Evolutionary conservation across 2,888 invertebrate genomes (phyloP).

Genomic region (Elysia crispata): DNA sequence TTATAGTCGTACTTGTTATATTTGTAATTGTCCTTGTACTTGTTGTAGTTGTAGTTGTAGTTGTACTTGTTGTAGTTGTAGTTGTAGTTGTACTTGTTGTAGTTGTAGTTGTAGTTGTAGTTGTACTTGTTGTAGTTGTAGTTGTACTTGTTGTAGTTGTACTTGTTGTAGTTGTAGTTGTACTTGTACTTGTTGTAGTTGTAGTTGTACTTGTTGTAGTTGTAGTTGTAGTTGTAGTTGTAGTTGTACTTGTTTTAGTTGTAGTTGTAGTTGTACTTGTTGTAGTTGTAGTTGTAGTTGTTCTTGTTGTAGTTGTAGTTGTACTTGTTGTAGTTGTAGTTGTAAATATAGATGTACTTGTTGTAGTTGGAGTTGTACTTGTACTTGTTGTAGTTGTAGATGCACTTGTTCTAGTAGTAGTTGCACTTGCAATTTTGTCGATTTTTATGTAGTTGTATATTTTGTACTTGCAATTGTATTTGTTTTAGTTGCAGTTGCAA

Average conservation of each 20-base stretch:
- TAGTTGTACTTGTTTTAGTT: too few species aligned
- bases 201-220: background rate
- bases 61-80: background rate
- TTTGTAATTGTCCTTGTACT: background rate
- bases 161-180: constrained; percentile 33
- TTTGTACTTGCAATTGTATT: too few species aligned
- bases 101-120: too few species aligned
- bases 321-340: background rate
- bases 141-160: constrained; percentile 36
- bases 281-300: background rate
- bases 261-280: background rate
- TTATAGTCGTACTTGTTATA: too few species aligned
- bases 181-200: constrained; percentile 32
- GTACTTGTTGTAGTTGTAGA: too few species aligned
- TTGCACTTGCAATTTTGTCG: background rate
- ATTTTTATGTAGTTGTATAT: background rate
- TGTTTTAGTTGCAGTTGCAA: too few species aligned
- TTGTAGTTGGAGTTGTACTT: too few species aligned
- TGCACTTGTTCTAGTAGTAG: too few species aligned
- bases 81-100: background rate
- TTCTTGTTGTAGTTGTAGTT: background rate
- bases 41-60: background rate
- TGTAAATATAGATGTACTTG: too few species aligned
- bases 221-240: background rate
- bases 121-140: background rate